Conservation (phyloP, 2,113 vertebrate species). For the Australoheros scitulus region DNA sequence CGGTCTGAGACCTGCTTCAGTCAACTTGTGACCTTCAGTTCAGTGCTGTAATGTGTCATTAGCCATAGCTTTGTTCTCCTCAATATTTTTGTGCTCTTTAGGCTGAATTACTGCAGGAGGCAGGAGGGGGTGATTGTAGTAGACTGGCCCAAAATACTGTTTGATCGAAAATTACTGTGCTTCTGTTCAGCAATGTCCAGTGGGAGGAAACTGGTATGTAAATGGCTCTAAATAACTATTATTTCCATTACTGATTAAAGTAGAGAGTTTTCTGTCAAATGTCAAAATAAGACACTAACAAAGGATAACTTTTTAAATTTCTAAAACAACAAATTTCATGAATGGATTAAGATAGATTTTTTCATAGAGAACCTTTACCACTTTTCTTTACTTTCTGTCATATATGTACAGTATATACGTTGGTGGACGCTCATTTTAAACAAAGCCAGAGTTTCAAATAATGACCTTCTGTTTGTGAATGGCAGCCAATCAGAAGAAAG, state of each 20-base stretch:
- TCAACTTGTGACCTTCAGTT: constrained; percentile 20
- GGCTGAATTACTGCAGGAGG: neutral
- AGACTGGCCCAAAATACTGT: neutral
- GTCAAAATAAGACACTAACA: neutral
- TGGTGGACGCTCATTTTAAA: too few relatives aligned
- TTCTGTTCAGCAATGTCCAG: neutral
- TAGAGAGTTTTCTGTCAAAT: neutral
- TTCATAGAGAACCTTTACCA: too few relatives aligned
- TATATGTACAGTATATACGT: too few relatives aligned
- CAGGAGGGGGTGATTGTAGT: neutral
- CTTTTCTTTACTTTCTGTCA: too few relatives aligned
- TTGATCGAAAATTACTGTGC: neutral
- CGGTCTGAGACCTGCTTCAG: neutral
- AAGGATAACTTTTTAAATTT: neutral
- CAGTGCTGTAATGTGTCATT: neutral
- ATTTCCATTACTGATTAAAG: neutral
- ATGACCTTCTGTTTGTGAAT: too few relatives aligned
- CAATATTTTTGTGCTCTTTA: neutral
- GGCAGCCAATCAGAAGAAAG: too few relatives aligned
- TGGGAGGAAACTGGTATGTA: neutral
- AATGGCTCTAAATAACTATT: neutral
- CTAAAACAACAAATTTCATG: neutral
- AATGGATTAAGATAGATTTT: too few relatives aligned
- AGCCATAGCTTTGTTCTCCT: neutral
- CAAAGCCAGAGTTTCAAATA: too few relatives aligned